Evolutionary conservation across 1,140 invertebrate species (phyloP), one percentile per base, ranked within the genome.

Genomic region (Oncopodura yosiiana): DNA sequence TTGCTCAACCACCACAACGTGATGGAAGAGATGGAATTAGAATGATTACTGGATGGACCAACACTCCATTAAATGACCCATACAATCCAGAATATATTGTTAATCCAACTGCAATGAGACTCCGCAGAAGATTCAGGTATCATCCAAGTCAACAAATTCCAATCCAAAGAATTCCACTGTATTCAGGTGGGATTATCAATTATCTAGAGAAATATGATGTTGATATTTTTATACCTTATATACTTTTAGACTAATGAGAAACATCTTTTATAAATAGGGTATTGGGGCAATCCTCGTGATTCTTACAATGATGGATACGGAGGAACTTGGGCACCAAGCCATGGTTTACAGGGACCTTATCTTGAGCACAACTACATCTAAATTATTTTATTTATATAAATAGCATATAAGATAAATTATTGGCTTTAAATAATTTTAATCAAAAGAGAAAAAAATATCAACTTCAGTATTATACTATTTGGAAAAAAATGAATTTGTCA

Each of bases 81-180:
- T 49, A 37, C 46, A 49, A 49, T 38, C 46, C 46, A 6, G 46
- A 49, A 16, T 49, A 49, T 14, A 26, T 49, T n/a, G 46, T 49
- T 3, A 49, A 49, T 30, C 46, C 46, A 24, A 49, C 46, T n/a
- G 24, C 38, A 8, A 49, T 49, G 46, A 27, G 46, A 4, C 46
- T 49, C 27, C 46, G 46, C n/a, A 30, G 46, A 12, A 21, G 21
- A 5, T 34, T 19, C 2, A 14, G 34, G 12, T 49, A 49, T 12
- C 46, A 49, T 9, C 46, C 46, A 11, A 37, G 32, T 23, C 46
- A 49, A 3, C 1, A 1, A 1, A 24, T 38, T 37, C 46, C 46
- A 8, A 16, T 23, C 0, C 46, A 49, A 24, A 49, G 38, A 6
- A 37, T 49, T 23, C 19, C 46, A 2, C 3, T n/a, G n/a, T n/a